Evolutionary conservation across 2,113 vertebrate genomes (phyloP).

Genomic region (Tupaia chinensis): DNA sequence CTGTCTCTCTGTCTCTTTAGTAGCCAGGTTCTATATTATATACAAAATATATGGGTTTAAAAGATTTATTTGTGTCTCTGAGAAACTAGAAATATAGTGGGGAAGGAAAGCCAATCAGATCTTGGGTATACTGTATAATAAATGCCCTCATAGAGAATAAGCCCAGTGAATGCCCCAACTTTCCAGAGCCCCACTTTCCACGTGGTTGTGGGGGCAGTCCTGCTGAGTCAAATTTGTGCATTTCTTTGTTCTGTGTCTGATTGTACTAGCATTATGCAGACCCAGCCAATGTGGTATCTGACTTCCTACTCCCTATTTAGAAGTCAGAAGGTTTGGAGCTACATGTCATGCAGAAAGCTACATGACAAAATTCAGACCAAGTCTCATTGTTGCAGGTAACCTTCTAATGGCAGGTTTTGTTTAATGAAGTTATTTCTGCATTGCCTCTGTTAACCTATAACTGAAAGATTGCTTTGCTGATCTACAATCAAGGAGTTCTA

Average conservation of each 20-base stretch:
- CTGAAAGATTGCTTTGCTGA: slow-evolving; percentile 49
- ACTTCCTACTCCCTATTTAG: slow-evolving; percentile 36
- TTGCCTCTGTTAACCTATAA: neutral
- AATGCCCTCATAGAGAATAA: neutral
- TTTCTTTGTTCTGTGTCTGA: slow-evolving; percentile 60
- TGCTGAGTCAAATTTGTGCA: neutral
- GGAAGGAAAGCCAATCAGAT: neutral
- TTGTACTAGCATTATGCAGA: neutral
- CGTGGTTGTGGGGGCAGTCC: neutral
- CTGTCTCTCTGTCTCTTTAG: neutral
- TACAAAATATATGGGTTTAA: slow-evolving; percentile 44
- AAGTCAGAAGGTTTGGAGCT: slow-evolving; percentile 61
- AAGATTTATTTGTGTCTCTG: slow-evolving; percentile 36
- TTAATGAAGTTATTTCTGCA: slow-evolving; percentile 43
- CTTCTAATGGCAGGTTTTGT: slow-evolving; percentile 53
- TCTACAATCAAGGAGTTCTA: slow-evolving; percentile 33
- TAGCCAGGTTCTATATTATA: slow-evolving; percentile 21
- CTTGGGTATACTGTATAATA: neutral
- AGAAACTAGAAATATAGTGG: slow-evolving; percentile 45
- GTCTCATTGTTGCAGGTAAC: slow-evolving; percentile 19
- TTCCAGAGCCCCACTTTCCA: neutral
- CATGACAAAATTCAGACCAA: slow-evolving; percentile 12
- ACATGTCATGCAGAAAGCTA: neutral
- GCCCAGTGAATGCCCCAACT: neutral
- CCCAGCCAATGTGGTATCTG: slow-evolving; percentile 12